Evolutionary conservation across 2,113 vertebrate genomes (phyloP).

Genomic region (Polypterus senegalus): DNA sequence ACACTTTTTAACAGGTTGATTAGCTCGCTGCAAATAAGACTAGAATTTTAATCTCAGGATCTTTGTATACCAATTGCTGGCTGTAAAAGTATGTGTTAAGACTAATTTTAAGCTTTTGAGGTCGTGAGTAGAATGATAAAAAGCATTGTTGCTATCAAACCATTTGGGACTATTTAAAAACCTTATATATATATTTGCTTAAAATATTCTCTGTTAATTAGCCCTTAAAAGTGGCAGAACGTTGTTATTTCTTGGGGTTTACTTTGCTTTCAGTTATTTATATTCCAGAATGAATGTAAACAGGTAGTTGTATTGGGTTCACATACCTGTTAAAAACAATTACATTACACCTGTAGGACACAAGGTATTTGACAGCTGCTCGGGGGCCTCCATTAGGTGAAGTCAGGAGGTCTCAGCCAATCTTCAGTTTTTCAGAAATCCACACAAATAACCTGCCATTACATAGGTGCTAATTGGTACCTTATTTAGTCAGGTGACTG

Average conservation of each 20-base stretch:
- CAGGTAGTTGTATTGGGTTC: neutral
- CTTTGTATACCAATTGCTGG: too few species aligned
- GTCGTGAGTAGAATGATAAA: too few species aligned
- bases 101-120: too few species aligned
- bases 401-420: neutral
- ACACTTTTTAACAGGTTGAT: too few species aligned
- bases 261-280: neutral
- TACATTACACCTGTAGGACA: neutral
- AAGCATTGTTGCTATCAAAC: neutral
- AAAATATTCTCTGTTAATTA: neutral
- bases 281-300: too few species aligned
- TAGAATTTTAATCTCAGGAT: too few species aligned
- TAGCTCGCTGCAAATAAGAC: too few species aligned
- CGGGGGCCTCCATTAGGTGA: neutral
- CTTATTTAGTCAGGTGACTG: neutral
- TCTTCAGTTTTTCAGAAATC: neutral
- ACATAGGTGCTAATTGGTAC: neutral
- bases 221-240: neutral
- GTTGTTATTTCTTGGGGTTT: neutral
- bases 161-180: neutral
- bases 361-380: neutral
- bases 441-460: neutral
- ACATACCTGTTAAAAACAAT: neutral
- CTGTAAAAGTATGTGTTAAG: too few species aligned
- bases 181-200: too few species aligned